Evolutionary conservation across 2,797 vertebrate species (phyloP).

Genomic region (Chelonia mydas): DNA sequence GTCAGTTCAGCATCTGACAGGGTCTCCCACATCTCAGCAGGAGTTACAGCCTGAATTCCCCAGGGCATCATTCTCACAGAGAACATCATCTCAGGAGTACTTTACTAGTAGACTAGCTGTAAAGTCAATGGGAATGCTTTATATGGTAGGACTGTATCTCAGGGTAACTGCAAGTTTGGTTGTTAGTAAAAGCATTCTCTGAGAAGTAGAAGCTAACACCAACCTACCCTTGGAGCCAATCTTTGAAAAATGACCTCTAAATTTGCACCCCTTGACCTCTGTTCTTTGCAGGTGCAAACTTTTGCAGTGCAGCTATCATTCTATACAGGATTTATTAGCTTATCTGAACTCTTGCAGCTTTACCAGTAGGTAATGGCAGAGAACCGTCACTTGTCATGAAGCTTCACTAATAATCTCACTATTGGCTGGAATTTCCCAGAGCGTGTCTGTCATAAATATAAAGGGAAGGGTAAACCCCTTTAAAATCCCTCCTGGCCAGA

Average conservation of each 20-base stretch:
- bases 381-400: background rate
- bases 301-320: background rate
- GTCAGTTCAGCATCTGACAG: background rate
- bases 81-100: background rate
- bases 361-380: background rate
- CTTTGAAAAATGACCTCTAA: background rate
- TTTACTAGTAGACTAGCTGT: background rate
- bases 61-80: background rate
- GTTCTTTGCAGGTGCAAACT: background rate
- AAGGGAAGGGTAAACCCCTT: too few species aligned
- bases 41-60: background rate
- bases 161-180: background rate
- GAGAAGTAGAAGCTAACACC: fast-evolving
- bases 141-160: background rate
- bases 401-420: background rate
- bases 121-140: background rate
- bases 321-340: background rate
- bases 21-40: background rate
- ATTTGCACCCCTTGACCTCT: background rate
- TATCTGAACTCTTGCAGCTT: background rate
- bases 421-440: background rate
- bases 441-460: too few species aligned
- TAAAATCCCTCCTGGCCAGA: too few species aligned
- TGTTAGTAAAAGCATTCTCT: background rate
- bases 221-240: background rate